Conservation (phyloP, 1,140 invertebrate genomes). For the Diprion similis region DNA sequence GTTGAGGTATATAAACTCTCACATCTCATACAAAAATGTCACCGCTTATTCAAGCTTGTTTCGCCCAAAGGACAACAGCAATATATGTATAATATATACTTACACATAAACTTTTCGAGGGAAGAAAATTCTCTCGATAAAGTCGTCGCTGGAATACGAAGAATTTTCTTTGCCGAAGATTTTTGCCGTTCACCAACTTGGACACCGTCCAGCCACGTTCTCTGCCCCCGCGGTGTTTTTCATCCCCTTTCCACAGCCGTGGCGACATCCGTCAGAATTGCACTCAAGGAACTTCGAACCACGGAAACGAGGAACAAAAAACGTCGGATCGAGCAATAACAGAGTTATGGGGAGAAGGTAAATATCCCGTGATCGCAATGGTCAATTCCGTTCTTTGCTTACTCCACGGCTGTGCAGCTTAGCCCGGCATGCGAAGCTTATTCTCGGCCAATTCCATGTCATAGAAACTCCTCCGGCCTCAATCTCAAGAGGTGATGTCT, state of each 20-base stretch:
- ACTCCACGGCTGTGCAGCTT: background rate
- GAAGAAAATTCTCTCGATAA: background rate
- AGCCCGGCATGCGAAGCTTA: background rate
- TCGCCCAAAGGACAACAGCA: background rate
- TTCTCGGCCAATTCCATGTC: background rate
- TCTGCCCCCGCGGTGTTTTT: too few species aligned
- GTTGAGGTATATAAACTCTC: too few species aligned
- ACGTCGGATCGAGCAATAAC: too few species aligned
- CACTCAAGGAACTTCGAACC: too few species aligned
- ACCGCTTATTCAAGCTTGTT: constrained; percentile 5
- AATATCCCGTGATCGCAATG: too few species aligned
- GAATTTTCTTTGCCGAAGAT: background rate
- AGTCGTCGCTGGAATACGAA: background rate
- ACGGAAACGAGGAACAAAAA: too few species aligned
- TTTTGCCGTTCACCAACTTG: background rate
- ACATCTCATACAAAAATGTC: background rate
- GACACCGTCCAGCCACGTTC: background rate
- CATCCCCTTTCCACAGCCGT: too few species aligned
- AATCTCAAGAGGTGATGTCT: background rate
- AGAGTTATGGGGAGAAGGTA: too few species aligned
- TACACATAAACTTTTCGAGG: background rate
- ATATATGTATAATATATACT: background rate
- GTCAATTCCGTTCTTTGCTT: background rate
- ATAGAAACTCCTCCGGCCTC: background rate
- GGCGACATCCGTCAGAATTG: too few species aligned